Evolutionary conservation across 1,140 invertebrate species (phyloP).

Genomic region (Papilio xuthus): DNA sequence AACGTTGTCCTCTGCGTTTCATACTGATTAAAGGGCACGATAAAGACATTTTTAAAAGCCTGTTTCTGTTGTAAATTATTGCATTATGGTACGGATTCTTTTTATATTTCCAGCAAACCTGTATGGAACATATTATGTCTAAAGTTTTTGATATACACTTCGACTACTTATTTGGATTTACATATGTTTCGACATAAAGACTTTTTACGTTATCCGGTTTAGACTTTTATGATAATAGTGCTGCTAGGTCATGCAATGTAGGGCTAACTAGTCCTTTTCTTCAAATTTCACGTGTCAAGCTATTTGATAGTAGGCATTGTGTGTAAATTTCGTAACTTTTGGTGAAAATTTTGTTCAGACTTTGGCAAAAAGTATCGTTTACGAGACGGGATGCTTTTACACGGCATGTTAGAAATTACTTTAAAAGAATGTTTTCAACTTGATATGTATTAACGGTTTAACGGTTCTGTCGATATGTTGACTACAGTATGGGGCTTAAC

Average conservation of each 20-base stretch:
- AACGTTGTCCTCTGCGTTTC: neutral
- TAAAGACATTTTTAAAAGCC: neutral
- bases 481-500: neutral
- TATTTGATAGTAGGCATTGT: neutral
- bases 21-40: neutral
- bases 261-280: too few relatives aligned
- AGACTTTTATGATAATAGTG: too few relatives aligned
- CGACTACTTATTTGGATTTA: neutral
- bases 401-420: neutral
- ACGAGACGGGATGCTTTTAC: neutral
- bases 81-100: neutral
- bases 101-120: neutral
- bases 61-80: neutral
- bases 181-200: neutral
- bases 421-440: neutral
- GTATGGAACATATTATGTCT: neutral
- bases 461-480: neutral
- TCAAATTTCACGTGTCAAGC: neutral
- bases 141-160: neutral
- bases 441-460: neutral
- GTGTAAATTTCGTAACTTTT: neutral
- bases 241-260: too few relatives aligned
- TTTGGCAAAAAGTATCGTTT: too few relatives aligned
- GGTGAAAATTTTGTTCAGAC: neutral
- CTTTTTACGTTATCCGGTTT: neutral